Evolutionary conservation across 1,140 invertebrate genomes (phyloP), one percentile per base, ranked within the genome.

Genomic region (Adelges cooleyi): DNA sequence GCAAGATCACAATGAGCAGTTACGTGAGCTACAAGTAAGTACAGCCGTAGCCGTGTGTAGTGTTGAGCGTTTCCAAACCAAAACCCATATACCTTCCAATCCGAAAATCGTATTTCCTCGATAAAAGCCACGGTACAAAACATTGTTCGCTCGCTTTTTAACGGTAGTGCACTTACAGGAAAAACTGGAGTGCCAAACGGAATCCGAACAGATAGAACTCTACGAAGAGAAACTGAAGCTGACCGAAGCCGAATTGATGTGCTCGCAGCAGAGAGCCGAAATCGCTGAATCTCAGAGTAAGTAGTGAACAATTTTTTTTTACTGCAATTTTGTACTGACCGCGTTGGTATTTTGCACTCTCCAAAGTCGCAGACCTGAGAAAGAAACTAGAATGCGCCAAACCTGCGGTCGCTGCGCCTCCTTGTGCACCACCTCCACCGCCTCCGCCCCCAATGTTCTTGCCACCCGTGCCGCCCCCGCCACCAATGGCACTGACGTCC

Each of bases 171-270:
- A 53, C 38, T 74, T 80, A 3, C 78, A 86, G 77, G 78, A 86
- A 49, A 83, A 85, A 73, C 69, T 86, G 22, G 79, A 84, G 51
- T 82, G 84, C 66, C 79, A 80, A 70, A 81, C 84, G 65, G 80
- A 80, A 40, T 82, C 84, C 65, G 80, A 82, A 0, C 81, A 85
- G 68, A 80, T 84, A 22, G 81, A 86, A 51, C 75, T 86, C 9
- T 78, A 85, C 48, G 83, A 86, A 68, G 84, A 86, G 71, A 84
- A 84, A 67, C 74, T 87, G 15, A 82, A 80, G 72, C 70, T 86
- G 0, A 81, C 82, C 0, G 84, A 86, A 70, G 80, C 81, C 5
- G 84, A 86, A 68, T 74, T 85, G 2, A 17, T 54, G 18, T 67
- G 79, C 65, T 81, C 82, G 1, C 67, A 79, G 18, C 76, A 82